Base-by-base conservation (phyloP, 2,113 vertebrate genomes). In the Microtus montanus region DNA sequence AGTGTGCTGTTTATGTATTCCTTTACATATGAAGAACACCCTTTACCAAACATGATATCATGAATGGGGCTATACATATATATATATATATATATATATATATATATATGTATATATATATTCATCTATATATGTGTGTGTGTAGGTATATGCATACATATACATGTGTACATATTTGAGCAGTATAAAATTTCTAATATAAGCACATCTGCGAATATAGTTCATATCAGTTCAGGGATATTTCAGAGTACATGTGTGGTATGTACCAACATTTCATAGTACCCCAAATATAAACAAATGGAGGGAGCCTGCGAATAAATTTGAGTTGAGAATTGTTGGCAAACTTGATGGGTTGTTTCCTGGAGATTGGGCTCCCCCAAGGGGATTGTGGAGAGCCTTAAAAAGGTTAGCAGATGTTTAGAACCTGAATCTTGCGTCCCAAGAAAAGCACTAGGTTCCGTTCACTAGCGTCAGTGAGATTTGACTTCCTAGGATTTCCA, bases 281-380 rank as follows among this genome's bases (percentile, higher is more conserved):
- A 88, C 49, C n/a, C 49, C 41, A 58, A 41, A 74, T 87, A 41
- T 41, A 74, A 41, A 87, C 47, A 71, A 52, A n/a, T 54, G 19
- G 33, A 20, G 38, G 64, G 64, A 58, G 33, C n/a, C 41, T 30
- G 54, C n/a, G 30, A 28, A 24, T 11, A 20, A 78, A 79, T 83
- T 35, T 89, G 73, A 68, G 20, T 52, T 49, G 28, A 63, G 61
- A 33, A 24, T 84, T 35, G 91, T 49, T 63, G 87, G 54, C 24
- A 79, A 78, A 79, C 61, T 49, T 22, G 74, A 64, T 41, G 15
- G 74, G 58, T 66, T 30, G 1, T 73, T 89, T 95, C 74, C 61
- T 14, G 22, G 13, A 28, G 19, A 9, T 1, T 0, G 20, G 30
- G n/a, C 49, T 20, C 12, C 33, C 0, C 5, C 8, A 10, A 77